Percentiles rank a stretch among this genome's conserved stretches.
These are phyloP conservation scores for Allacma fusca DNA, from an alignment of 2,888 invertebrate genomes.

Conservation along the genomic window DNA sequence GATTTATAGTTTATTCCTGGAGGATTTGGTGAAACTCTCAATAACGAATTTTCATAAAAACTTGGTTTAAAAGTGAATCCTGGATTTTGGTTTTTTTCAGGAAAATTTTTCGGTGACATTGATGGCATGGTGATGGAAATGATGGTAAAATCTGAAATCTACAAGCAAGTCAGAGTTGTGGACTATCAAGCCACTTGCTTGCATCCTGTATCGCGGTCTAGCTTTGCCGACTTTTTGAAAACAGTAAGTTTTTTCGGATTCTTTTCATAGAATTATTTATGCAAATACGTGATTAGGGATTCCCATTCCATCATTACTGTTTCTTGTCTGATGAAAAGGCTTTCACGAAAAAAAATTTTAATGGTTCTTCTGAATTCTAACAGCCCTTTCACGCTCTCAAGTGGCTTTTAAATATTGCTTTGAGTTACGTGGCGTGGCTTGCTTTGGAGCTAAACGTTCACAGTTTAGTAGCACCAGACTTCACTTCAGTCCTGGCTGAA, in stretches of 20 bases:
- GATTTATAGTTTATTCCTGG: too few species aligned
- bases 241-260: conserved; percentile 52
- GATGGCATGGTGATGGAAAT: conserved; percentile 91
- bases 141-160: conserved; percentile 84
- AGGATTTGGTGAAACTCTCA: too few species aligned
- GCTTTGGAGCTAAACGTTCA: conserved; percentile 55
- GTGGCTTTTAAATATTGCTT: conserved; percentile 58
- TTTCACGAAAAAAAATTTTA: too few species aligned
- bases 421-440: conserved; percentile 57
- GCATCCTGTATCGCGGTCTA: conserved; percentile 64
- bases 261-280: background rate
- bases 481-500: conserved; percentile 52
- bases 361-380: conserved; percentile 18
- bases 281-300: too few species aligned
- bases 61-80: too few species aligned
- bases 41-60: too few species aligned
- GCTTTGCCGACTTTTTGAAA: conserved; percentile 57
- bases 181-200: conserved; percentile 91
- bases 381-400: conserved; percentile 65
- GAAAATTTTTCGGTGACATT: conserved; percentile 87
- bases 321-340: too few species aligned
- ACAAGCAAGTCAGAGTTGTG: conserved; percentile 84
- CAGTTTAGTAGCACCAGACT: conserved; percentile 55
- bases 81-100: conserved; percentile 26
- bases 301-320: too few species aligned